A percentile compares a stretch with the other conserved stretches of the same genome.
Evolutionary conservation across 2,113 vertebrate genomes (phyloP).

Genomic region (Proteles cristata): DNA sequence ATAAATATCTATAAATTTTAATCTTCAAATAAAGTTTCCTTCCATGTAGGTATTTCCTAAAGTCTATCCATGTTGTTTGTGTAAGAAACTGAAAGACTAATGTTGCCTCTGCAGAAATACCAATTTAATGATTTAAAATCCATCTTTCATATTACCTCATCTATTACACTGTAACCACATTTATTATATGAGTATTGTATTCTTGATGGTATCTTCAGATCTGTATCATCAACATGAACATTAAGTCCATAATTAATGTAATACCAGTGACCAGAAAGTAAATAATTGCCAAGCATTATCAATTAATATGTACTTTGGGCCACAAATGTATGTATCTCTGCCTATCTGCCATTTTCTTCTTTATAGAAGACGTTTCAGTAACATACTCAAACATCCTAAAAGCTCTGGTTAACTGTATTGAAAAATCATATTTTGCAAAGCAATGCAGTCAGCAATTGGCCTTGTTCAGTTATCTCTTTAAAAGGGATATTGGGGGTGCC

Average conservation of each 20-base stretch:
- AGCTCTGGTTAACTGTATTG: constrained; percentile 32
- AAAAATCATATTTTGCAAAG: constrained; percentile 33
- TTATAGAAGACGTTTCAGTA: neutral
- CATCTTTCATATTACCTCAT: neutral
- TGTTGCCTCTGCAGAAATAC: neutral
- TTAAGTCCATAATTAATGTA: constrained; percentile 66
- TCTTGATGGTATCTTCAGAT: constrained; percentile 14
- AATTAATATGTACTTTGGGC: constrained; percentile 33
- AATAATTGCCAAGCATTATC: constrained; percentile 55
- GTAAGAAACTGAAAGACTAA: neutral
- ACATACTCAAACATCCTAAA: neutral
- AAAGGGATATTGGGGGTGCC: neutral
- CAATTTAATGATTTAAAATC: neutral
- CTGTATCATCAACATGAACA: neutral
- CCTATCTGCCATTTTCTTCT: constrained; percentile 6
- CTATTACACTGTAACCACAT: neutral
- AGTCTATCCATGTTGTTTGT: neutral
- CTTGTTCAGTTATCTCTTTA: neutral
- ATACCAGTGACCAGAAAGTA: constrained; percentile 32
- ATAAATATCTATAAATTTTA: neutral
- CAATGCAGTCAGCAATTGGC: neutral
- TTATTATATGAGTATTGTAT: neutral
- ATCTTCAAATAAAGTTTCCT: accelerated
- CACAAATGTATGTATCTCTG: neutral
- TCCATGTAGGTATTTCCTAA: neutral